Base-by-base conservation (phyloP, 2,888 invertebrate species). In the Cetonia aurata region DNA sequence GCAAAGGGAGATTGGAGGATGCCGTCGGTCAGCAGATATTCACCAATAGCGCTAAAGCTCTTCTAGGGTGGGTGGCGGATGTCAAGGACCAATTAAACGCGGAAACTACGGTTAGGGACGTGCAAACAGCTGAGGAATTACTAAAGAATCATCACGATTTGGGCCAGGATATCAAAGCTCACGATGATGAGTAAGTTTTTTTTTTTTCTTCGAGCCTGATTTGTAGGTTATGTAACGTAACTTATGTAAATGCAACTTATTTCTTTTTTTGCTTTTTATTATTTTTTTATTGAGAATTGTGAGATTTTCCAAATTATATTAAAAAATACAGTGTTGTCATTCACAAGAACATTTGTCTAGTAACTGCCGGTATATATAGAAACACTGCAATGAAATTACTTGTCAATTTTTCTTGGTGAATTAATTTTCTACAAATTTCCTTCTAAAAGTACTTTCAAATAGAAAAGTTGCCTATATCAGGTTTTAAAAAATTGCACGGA, bases 21-120 rank as follows among this genome's bases (percentile, higher is more conserved):
- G 96, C 97, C 1, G 97, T 98, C 2, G 98, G 98, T 0, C 93
- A 95, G 81, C 97, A 98, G 84, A 95, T 98, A 80, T 96, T 97
- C 84, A 93, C 92, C 80, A 92, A 91, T 80, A 94, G 95, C 81
- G 92, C 93, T 10, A 92, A 93, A 76, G 93, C 92, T 68, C 86
- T 95, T 69, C 85, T 94, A n/a, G 90, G 89, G 71, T 96, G 96
- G 96, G 89, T 94, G 6, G 90, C 90, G 77, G 90, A 91, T 74
- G 91, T 94, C 1, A 93, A 94, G 77, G 92, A 93, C 77, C 91
- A 92, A 67, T 84, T 96, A 66, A 91, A 93, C 57, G 91, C 92
- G 1, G 94, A 95, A 78, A 92, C 91, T 76, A 82, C 82, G 41
- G 95, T 95, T 0, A 89, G 94, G 71, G 96, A 96, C 86, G 96